Evolutionary conservation across 2,113 vertebrate genomes (phyloP), one percentile per base, ranked within the genome.

Genomic region (Hypocryptadius cinnamomeus): DNA sequence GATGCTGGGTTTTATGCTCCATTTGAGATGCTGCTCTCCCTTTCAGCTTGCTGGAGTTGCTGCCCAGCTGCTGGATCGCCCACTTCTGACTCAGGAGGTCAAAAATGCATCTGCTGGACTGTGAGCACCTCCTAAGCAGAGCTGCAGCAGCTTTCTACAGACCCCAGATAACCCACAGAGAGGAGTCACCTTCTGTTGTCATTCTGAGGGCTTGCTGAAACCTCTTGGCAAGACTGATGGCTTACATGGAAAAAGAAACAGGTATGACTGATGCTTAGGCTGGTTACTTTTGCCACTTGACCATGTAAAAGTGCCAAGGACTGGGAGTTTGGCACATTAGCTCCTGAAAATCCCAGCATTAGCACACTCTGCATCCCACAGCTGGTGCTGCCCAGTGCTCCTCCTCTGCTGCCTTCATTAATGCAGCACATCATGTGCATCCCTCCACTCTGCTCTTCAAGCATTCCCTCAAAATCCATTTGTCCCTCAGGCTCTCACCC

Each of bases 251-350:
- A 42, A 20, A 22, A 70, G 31, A 37, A 11, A 8, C 10, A 50
- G 31, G 10, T 8, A 30, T 27, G 30, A 8, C 64, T 54, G 31
- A 15, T 56, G 37, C 33, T 22, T 6, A 23, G 24, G 16, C 39
- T 45, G 48, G 48, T 56, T 40, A 35, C 37, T 45, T 87, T 39
- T 65, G 45, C 54, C 66, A 31, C 47, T 31, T 42, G 64, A 14
- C 39, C 16, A 4, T 0, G 0, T 9, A 13, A 11, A 48, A 83
- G n/a, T 8, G 2, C 31, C 2, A 7, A 69, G 54, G 45, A 57
- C 28, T 28, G 54, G 28, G 47, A 6, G 9, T 86, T 53, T 42
- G n/a, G 47, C 14, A 8, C 48, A 24, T 17, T 2, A 76, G 24
- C 15, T 45, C 39, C 35, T 68, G 51, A 54, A 76, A 61, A 85